phyloP scores from a whole-genome alignment of 2,113 vertebrate species.

The Sterrhoptilus dennistouni region DNA sequence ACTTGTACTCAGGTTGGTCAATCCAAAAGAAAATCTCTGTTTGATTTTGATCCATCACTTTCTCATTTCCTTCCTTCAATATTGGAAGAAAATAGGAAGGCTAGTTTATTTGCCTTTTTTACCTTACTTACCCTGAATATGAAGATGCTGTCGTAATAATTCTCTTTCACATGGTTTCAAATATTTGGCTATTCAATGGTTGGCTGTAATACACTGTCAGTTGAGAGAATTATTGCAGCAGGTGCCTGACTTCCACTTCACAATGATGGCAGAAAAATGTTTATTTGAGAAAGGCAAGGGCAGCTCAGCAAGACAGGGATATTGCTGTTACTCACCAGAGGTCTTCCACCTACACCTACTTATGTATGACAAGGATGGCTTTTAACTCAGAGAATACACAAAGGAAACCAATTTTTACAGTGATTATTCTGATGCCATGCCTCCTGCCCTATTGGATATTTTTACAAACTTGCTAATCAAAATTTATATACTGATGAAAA shows the following conservation, averaged over 20 bases:
- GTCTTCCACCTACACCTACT: background rate
- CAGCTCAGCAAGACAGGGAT: background rate
- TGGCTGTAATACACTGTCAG: background rate
- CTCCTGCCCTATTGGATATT: background rate
- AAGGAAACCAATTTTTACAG: background rate
- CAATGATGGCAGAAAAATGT: background rate
- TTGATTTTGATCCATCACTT: background rate
- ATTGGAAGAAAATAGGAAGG: background rate
- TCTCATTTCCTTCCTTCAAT: background rate
- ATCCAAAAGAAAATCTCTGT: background rate
- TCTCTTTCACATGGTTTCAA: background rate
- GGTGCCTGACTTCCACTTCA: background rate
- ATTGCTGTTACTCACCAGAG: background rate
- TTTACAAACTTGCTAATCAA: background rate
- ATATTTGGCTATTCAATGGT: background rate
- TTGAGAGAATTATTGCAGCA: background rate
- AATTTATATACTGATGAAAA: slow-evolving; percentile 1
- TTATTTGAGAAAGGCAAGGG: background rate
- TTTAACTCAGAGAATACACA: background rate
- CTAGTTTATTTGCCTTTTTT: background rate
- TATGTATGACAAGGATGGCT: background rate
- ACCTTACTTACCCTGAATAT: background rate
- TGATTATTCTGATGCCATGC: background rate
- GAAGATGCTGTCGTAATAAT: background rate
- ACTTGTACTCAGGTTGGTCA: background rate